Conservation (phyloP, 2,797 vertebrate genomes). For the Pitangus sulphuratus region DNA sequence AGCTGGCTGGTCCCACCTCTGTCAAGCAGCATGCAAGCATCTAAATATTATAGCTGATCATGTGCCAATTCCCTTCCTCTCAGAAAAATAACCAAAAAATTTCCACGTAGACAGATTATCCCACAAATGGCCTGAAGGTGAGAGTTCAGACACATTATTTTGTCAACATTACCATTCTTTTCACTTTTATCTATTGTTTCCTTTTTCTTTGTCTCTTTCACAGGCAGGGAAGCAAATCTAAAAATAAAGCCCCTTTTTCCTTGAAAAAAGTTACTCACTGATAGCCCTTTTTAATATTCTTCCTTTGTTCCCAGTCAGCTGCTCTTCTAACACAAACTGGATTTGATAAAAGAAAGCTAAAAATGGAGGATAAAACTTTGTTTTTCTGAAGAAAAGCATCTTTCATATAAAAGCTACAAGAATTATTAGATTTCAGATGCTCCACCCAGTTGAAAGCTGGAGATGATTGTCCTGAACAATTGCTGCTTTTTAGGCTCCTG, state of each 20-base stretch:
- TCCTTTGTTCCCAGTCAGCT: neutral
- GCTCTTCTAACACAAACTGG: neutral
- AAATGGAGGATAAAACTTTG: neutral
- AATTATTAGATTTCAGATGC: neutral
- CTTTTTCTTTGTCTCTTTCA: neutral
- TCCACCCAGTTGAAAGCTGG: neutral
- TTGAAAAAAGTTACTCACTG: neutral
- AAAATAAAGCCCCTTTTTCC: constrained; percentile 3
- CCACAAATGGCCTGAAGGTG: neutral
- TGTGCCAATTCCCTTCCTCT: neutral
- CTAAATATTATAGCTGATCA: neutral
- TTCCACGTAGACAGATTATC: neutral
- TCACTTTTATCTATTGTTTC: neutral
- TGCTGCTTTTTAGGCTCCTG: neutral
- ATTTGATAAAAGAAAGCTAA: neutral
- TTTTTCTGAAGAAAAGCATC: neutral
- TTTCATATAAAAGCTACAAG: neutral
- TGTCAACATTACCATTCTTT: neutral
- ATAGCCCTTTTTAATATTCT: neutral
- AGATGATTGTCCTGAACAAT: neutral
- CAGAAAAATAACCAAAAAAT: neutral
- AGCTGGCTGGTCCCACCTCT: neutral
- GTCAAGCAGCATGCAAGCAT: neutral
- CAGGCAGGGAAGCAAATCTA: neutral
- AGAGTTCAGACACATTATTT: neutral